Evolutionary conservation across 2,797 vertebrate species (phyloP).

Genomic region (Pristis pectinata): DNA sequence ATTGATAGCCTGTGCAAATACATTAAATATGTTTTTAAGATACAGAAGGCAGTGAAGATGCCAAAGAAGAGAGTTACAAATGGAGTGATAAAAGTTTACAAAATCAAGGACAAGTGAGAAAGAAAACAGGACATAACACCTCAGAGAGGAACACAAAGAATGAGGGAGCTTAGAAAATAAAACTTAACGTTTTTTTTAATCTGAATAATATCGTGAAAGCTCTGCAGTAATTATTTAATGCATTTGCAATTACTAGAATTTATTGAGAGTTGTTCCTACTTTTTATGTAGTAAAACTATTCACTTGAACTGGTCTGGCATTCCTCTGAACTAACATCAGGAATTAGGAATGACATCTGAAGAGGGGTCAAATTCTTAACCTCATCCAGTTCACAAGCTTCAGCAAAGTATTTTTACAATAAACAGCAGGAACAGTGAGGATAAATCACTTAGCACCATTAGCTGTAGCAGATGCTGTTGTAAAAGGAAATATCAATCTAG

Average conservation of each 20-base stretch:
- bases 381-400: not conserved
- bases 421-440: not conserved
- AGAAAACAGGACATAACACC: not conserved
- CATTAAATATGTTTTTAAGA: not conserved
- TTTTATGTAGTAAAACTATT: not conserved
- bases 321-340: not conserved
- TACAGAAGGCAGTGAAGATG: not conserved
- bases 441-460: not conserved
- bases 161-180: not conserved
- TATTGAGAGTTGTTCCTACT: not conserved
- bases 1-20: not conserved
- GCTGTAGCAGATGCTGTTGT: not conserved
- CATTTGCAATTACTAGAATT: not conserved
- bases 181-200: not conserved
- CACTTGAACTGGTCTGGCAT: not conserved
- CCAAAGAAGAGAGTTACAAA: not conserved
- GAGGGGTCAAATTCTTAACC: not conserved
- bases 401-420: not conserved
- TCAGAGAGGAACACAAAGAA: not conserved
- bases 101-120: not conserved
- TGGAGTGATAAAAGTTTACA: not conserved
- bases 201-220: not conserved
- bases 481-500: not conserved
- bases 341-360: not conserved
- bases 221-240: not conserved